Percentiles rank a stretch among this genome's conserved stretches.
These are phyloP conservation scores for Trachelus iudaicus DNA, from an alignment of 2,888 invertebrate species.

Conservation along the genomic window DNA sequence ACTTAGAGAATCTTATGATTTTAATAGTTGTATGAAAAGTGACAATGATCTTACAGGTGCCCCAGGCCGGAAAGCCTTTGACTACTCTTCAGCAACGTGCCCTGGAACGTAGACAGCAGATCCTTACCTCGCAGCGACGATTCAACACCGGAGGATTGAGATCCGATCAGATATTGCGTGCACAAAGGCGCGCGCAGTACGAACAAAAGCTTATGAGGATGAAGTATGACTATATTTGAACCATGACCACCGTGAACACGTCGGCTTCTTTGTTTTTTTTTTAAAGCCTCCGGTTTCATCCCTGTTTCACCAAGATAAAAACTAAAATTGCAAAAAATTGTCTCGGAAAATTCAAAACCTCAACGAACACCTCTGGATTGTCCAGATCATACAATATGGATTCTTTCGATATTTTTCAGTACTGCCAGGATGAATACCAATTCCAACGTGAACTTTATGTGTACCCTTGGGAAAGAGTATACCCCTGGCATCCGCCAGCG, in stretches of 20 bases:
- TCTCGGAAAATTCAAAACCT: neutral
- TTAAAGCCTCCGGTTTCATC: neutral
- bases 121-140: constrained; percentile 50
- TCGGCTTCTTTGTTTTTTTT: neutral
- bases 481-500: constrained; percentile 36
- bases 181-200: constrained; percentile 58
- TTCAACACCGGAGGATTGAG: constrained; percentile 53
- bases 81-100: constrained; percentile 50
- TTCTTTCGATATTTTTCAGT: constrained; percentile 38
- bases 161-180: constrained; percentile 59
- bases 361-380: neutral
- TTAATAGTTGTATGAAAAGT: neutral
- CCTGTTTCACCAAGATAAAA: neutral
- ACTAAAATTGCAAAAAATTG: neutral
- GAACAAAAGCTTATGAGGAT: constrained; percentile 60
- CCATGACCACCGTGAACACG: neutral
- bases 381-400: neutral
- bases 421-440: constrained; percentile 43
- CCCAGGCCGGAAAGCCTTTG: constrained; percentile 45
- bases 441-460: constrained; percentile 55
- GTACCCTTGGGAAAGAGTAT: constrained; percentile 46
- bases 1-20: neutral
- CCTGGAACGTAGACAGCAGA: constrained; percentile 52
- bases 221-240: constrained; percentile 45
- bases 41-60: constrained; percentile 32